phyloP scores from a whole-genome alignment of 2,888 invertebrate genomes.

The Cataglyphis rosenhaueri region DNA sequence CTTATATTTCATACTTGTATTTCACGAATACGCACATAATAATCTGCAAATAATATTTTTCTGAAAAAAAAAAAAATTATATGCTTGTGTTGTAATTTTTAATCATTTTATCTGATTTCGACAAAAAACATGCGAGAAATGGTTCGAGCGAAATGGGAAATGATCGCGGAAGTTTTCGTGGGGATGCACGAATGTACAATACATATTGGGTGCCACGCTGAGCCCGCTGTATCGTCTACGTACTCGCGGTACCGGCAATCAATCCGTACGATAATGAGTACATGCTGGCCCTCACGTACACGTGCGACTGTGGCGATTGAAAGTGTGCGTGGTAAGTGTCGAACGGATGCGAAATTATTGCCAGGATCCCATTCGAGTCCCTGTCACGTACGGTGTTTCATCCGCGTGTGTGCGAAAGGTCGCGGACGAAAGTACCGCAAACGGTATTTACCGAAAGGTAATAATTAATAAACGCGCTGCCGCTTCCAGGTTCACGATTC shows the following conservation, averaged over 20 bases:
- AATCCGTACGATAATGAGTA: conserved; percentile 60
- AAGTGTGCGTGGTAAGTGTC: conserved; percentile 12
- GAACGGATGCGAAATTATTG: conserved; percentile 52
- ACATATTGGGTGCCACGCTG: not conserved
- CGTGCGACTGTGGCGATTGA: conserved; percentile 5
- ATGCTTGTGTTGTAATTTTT: not conserved
- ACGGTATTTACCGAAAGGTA: conserved; percentile 63
- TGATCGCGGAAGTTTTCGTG: conserved; percentile 42
- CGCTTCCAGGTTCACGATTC: conserved; percentile 55
- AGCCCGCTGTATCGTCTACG: conserved; percentile 1
- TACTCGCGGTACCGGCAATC: conserved; percentile 50
- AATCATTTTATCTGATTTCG: not conserved
- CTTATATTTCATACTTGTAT: not conserved
- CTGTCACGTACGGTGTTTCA: conserved; percentile 51
- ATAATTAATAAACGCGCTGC: conserved; percentile 63
- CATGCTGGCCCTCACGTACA: conserved; percentile 31
- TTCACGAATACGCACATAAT: not conserved
- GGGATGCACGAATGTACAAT: not conserved
- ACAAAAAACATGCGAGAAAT: not conserved
- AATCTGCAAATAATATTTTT: not conserved
- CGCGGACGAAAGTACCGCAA: conserved; percentile 57
- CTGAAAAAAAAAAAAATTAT: not conserved
- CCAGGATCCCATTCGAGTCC: conserved; percentile 53
- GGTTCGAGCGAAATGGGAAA: not conserved
- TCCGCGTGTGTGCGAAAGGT: conserved; percentile 57